phyloP scores from a whole-genome alignment of 2,113 vertebrate species.

The Leuciscus idus region DNA sequence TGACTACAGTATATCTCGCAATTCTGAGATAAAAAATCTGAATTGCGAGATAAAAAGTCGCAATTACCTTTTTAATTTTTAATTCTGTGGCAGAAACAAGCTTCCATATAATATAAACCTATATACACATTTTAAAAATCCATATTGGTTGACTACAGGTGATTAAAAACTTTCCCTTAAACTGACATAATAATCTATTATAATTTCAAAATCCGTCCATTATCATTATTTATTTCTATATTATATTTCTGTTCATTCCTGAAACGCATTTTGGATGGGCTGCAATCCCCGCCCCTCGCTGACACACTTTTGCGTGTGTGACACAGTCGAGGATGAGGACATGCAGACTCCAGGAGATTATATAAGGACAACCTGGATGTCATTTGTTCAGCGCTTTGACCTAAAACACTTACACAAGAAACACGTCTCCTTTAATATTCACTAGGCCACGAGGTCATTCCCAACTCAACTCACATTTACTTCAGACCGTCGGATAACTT shows the following conservation, averaged over 20 bases:
- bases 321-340: neutral
- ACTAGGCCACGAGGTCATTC: neutral
- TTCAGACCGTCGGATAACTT: neutral
- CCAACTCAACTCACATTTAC: neutral
- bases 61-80: too few species aligned
- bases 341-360: constrained; percentile 10
- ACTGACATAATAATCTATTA: neutral
- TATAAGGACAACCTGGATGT: neutral
- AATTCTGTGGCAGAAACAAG: too few species aligned
- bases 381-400: constrained; percentile 15
- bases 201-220: neutral
- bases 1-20: too few species aligned
- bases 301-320: neutral
- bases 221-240: neutral
- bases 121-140: neutral
- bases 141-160: neutral
- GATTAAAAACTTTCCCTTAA: neutral
- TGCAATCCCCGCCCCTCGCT: neutral
- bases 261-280: neutral
- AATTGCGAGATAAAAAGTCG: too few species aligned
- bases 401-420: neutral
- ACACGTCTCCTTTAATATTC: constrained; percentile 14
- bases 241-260: neutral
- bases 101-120: neutral
- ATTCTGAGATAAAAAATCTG: too few species aligned